These are phyloP conservation scores for Meloidogyne floridensis DNA, from an alignment of 1,140 invertebrate species.

Conservation along the genomic window DNA sequence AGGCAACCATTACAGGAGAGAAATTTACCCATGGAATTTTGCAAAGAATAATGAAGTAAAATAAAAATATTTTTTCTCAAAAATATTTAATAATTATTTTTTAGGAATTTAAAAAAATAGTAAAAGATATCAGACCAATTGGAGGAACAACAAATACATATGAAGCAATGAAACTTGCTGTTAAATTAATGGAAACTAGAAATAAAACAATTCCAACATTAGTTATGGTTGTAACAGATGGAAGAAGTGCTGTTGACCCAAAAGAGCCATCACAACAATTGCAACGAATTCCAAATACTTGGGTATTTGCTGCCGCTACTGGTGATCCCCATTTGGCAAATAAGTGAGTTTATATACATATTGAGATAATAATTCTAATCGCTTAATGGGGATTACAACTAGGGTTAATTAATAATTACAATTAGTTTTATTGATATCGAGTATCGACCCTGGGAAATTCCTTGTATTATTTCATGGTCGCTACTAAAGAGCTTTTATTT, in stretches of 20 bases:
- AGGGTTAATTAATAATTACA: no score
- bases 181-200: slow-evolving; percentile 59
- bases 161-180: slow-evolving; percentile 56
- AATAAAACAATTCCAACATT: slow-evolving; percentile 56
- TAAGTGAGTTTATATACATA: slow-evolving; percentile 44
- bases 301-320: slow-evolving; percentile 62
- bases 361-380: background rate
- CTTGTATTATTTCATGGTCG: no score
- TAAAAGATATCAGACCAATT: slow-evolving; percentile 54
- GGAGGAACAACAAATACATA: slow-evolving; percentile 62
- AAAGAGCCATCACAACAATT: slow-evolving; percentile 51
- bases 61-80: background rate
- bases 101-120: slow-evolving; percentile 49
- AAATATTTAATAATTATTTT: background rate
- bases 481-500: no score
- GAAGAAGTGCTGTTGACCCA: slow-evolving; percentile 56
- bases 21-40: slow-evolving; percentile 63
- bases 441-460: no score
- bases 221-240: slow-evolving; percentile 64
- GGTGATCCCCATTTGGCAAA: slow-evolving; percentile 59
- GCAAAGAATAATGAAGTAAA: slow-evolving; percentile 57
- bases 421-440: no score
- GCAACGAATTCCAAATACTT: slow-evolving; percentile 55
- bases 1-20: slow-evolving; percentile 52
- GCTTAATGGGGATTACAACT: no score